phyloP scores from a whole-genome alignment of 2,113 vertebrate species.

The Oryzias woworae region DNA sequence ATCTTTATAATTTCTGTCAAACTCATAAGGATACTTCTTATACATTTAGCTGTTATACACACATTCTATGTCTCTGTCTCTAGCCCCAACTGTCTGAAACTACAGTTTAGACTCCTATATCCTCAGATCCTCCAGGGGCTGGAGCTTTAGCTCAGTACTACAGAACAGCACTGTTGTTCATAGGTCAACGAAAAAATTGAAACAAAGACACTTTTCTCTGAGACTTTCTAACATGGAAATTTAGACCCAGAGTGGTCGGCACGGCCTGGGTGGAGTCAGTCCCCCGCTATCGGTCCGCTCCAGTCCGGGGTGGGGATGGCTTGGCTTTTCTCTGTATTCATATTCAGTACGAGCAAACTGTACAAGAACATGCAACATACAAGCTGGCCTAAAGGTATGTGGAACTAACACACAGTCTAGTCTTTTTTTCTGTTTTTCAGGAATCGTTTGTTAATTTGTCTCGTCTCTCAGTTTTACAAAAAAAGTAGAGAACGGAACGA shows the following conservation, averaged over 20 bases:
- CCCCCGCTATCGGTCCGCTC: constrained; percentile 85
- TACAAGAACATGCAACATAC: constrained; percentile 99
- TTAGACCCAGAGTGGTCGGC: constrained; percentile 84
- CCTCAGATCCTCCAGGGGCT: constrained; percentile 79
- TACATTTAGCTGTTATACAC: constrained; percentile 87
- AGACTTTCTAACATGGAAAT: constrained; percentile 87
- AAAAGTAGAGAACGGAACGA: constrained; percentile 44
- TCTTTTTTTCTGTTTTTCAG: constrained; percentile 80
- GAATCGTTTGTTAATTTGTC: constrained; percentile 69
- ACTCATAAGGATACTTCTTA: constrained; percentile 76
- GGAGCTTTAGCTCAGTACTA: constrained; percentile 87
- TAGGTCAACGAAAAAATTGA: constrained; percentile 79
- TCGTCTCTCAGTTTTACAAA: constrained; percentile 79
- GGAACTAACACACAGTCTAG: constrained; percentile 96
- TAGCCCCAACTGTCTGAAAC: constrained; percentile 87
- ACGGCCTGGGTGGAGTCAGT: constrained; percentile 82
- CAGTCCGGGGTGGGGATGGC: constrained; percentile 85
- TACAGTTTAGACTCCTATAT: constrained; percentile 84
- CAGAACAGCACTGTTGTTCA: constrained; percentile 86
- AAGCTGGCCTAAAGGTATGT: constrained; percentile 93
- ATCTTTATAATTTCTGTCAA: constrained; percentile 74
- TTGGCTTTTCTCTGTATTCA: constrained; percentile 94
- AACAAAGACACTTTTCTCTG: constrained; percentile 33
- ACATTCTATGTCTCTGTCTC: constrained; percentile 92
- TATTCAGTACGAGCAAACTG: constrained; percentile 99